Conservation (phyloP, 92 coral and sea anemone genomes). For the Micromussa lordhowensis region DNA sequence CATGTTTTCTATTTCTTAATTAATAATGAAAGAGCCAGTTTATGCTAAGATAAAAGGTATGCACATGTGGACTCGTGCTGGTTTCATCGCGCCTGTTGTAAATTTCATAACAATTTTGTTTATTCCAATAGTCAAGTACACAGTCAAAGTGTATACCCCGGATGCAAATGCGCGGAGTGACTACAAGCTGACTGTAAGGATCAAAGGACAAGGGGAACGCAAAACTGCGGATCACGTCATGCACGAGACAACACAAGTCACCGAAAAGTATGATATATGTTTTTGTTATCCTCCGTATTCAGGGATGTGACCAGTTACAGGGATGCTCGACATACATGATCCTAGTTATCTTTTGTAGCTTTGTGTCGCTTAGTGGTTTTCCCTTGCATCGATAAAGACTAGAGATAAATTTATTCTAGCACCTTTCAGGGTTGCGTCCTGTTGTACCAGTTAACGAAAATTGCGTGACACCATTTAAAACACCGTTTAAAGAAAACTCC, state of each 20-base stretch:
- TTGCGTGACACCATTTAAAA: no score
- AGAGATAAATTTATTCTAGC: neutral
- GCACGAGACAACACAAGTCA: neutral
- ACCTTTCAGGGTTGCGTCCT: neutral
- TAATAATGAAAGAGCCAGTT: no score
- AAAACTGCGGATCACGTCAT: neutral
- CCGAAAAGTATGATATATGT: neutral
- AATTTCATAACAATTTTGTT: neutral
- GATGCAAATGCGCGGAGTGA: neutral
- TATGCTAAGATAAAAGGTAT: no score
- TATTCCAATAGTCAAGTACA: conserved; percentile 21
- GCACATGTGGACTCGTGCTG: no score
- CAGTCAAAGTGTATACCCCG: conserved; percentile 9
- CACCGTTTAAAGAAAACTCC: no score
- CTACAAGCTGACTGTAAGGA: conserved; percentile 14
- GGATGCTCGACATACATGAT: no score
- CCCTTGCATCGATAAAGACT: no score
- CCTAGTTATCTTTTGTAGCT: neutral
- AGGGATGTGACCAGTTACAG: neutral
- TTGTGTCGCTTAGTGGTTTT: neutral
- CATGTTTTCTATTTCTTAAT: no score
- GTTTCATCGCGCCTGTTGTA: no score
- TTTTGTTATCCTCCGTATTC: neutral
- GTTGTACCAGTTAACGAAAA: no score
- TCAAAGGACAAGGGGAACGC: conserved; percentile 1